Conservation (phyloP, 2,113 vertebrate species). For the Callaeas wilsoni region DNA sequence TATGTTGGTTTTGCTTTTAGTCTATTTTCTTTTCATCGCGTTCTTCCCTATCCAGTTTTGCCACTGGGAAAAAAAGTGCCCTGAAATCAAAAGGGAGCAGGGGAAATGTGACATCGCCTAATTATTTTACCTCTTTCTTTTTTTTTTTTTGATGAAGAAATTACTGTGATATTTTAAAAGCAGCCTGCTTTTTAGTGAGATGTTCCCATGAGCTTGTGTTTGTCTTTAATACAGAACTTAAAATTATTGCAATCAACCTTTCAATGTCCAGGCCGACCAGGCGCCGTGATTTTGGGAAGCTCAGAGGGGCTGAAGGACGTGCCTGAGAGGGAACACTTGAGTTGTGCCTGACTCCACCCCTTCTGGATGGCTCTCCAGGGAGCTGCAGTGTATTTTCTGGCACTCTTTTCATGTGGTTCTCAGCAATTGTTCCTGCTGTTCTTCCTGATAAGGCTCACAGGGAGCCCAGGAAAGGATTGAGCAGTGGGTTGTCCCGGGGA, state of each 20-base stretch:
- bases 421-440: background rate
- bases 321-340: background rate
- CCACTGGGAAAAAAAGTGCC: background rate
- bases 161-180: background rate
- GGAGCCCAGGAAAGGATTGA: background rate
- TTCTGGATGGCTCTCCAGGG: background rate
- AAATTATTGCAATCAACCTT: background rate
- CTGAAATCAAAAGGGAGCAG: background rate
- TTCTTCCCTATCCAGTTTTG: background rate
- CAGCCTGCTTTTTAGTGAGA: background rate
- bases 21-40: fast-evolving
- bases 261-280: background rate
- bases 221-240: background rate
- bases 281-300: background rate
- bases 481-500: background rate
- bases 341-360: background rate
- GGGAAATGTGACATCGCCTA: background rate
- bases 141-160: background rate
- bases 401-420: background rate
- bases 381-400: background rate
- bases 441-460: background rate
- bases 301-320: background rate
- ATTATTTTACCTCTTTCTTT: too few relatives aligned
- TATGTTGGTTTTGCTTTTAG: background rate
- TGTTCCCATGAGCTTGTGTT: background rate